Evolutionary conservation across 2,888 invertebrate species (phyloP).

Genomic region (Leucoma salicis): DNA sequence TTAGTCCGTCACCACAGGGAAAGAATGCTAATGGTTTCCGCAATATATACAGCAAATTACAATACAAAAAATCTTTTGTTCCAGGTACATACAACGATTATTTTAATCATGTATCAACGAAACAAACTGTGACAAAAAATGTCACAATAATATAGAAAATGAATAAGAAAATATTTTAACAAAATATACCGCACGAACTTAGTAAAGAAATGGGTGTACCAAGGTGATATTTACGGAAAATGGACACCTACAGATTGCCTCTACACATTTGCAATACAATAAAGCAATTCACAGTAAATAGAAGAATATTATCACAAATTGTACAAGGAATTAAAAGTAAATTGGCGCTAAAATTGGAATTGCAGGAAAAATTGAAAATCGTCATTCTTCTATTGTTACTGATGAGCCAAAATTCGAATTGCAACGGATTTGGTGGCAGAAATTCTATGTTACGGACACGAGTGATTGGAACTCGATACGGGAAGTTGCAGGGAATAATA

Average conservation of each 20-base stretch:
- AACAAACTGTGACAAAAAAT: constrained; percentile 38
- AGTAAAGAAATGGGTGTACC: constrained; percentile 68
- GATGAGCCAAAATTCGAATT: constrained; percentile 57
- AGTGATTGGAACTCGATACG: constrained; percentile 92
- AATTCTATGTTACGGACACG: constrained; percentile 89
- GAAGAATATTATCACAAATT: constrained; percentile 32
- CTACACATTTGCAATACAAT: constrained; percentile 77
- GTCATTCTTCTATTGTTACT: constrained; percentile 59
- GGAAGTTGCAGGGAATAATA: constrained; percentile 91
- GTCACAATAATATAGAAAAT: constrained; percentile 38
- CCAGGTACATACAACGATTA: constrained; percentile 46
- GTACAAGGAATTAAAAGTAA: constrained; percentile 33
- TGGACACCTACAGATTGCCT: constrained; percentile 73
- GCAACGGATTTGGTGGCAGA: constrained; percentile 68
- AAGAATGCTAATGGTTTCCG: too few relatives aligned
- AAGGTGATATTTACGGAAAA: constrained; percentile 76
- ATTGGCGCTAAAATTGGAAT: constrained; percentile 39
- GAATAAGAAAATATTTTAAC: too few relatives aligned
- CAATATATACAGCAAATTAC: too few relatives aligned
- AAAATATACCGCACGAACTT: constrained; percentile 30
- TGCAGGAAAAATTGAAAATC: constrained; percentile 50
- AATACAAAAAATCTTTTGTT: constrained; percentile 57
- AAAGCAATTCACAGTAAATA: constrained; percentile 61
- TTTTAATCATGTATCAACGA: constrained; percentile 33
- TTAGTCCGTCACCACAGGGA: too few relatives aligned